phyloP scores from a whole-genome alignment of 2,888 invertebrate species.

The Chaitophorus viminalis region DNA sequence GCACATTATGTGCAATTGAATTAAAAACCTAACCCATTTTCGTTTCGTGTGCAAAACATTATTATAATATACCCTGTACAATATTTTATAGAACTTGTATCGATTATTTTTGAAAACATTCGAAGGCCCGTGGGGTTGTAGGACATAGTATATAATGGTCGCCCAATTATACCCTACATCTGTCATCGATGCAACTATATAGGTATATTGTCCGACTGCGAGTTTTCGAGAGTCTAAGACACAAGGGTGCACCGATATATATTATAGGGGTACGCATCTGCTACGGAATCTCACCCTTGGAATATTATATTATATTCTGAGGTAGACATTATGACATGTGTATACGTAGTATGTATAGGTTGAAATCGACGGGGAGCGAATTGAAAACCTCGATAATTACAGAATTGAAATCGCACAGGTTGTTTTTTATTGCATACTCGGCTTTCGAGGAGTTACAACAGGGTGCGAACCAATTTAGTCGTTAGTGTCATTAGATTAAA shows the following conservation, averaged over 20 bases:
- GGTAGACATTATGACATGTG: background rate
- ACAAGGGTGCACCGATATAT: slow-evolving; percentile 19
- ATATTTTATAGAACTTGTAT: background rate
- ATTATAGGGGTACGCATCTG: slow-evolving; percentile 47
- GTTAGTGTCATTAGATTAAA: background rate
- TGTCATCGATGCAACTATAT: slow-evolving; percentile 42
- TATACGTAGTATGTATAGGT: too few relatives aligned
- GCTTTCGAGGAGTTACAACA: background rate
- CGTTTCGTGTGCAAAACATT: background rate
- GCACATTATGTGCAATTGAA: too few relatives aligned
- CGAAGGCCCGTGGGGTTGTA: slow-evolving; percentile 11
- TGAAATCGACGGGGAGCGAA: slow-evolving; percentile 26
- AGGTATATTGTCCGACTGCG: background rate
- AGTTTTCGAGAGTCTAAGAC: slow-evolving; percentile 10
- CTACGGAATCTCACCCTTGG: slow-evolving; percentile 30
- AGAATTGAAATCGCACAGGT: slow-evolving; percentile 30
- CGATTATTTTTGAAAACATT: background rate
- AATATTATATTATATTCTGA: background rate
- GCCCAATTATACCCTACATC: slow-evolving; percentile 30
- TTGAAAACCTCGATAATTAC: slow-evolving; percentile 21
- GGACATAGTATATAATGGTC: background rate
- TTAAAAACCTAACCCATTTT: too few relatives aligned
- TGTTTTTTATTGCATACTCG: background rate
- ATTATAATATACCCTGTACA: background rate
- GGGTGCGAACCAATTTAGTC: slow-evolving; percentile 24